Base-by-base conservation (phyloP, 2,113 vertebrate species). In the Eptesicus fuscus region DNA sequence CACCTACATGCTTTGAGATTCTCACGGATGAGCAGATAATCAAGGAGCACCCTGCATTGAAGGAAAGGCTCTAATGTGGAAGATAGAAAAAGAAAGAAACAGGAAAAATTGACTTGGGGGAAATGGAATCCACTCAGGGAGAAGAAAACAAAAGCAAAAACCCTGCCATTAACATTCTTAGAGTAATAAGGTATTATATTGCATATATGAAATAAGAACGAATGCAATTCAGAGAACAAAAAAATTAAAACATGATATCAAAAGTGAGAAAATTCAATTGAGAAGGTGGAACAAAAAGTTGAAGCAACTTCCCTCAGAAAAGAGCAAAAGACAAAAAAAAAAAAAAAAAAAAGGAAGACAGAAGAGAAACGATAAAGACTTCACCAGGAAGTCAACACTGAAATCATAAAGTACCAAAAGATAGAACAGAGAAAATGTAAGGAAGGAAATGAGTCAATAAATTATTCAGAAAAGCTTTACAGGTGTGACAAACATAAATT, bases 121-220 rank as follows among this genome's bases (percentile, higher is more conserved):
- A 91, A 84, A 86, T 65, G 88, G 42, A 92, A 93, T 90, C 32
- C 70, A 93, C 63, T 89, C 42, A 87, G 56, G 53, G 30, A 95
- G 47, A 91, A 86, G 16, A 86, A 82, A 95, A 82, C 9, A 25
- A 53, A 91, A 83, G 14, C 13, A 16, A 61, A 92, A 84, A n/a
- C 18, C 7, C 69, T 82, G 13, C 11, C 32, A 78, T 88, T 93
- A 73, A 88, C 80, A 61, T 86, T 86, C 83, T 78, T 91, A 89
- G 25, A 67, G 90, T 67, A 85, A 63, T 63, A 88, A 88, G 40
- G 82, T 76, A 91, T 79, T 88, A 53, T 65, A 91, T 32, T 88
- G 14, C 3, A 83, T 67, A 22, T 35, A 70, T 67, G 42, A 93
- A 71, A 90, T 13, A 88, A 91, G 74, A 86, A 82, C 0, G 35